Conservation (phyloP, 2,888 invertebrate species). For the Limnephilus marmoratus region DNA sequence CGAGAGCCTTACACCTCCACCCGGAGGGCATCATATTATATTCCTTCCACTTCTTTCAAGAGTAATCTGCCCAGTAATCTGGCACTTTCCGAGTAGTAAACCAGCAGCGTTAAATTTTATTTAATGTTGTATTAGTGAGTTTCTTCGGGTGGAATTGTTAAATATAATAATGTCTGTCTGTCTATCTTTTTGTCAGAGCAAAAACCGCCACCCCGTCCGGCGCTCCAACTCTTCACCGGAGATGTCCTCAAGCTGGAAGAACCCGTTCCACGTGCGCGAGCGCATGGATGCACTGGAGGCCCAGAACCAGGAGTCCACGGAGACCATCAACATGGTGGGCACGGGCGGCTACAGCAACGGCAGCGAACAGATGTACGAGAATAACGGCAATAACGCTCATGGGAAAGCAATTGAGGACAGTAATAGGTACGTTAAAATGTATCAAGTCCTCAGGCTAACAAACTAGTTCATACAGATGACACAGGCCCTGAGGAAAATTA, state of each 20-base stretch:
- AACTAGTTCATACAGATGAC: no score
- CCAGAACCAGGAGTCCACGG: slow-evolving; percentile 65
- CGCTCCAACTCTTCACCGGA: slow-evolving; percentile 95
- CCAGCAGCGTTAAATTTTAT: neutral
- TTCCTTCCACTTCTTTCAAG: no score
- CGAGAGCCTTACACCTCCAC: no score
- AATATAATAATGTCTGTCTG: neutral
- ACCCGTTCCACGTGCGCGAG: slow-evolving; percentile 79
- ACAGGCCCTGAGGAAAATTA: no score
- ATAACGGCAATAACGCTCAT: slow-evolving; percentile 10
- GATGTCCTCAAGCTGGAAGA: slow-evolving; percentile 93
- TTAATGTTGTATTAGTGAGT: neutral
- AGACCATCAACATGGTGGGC: slow-evolving; percentile 67
- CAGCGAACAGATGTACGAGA: slow-evolving; percentile 27
- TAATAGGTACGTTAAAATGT: slow-evolving; percentile 67
- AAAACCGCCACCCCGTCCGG: slow-evolving; percentile 88
- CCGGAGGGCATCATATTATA: no score
- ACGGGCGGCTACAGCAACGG: neutral
- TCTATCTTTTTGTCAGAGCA: slow-evolving; percentile 70
- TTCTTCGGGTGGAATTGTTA: neutral
- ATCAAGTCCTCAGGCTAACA: neutral
- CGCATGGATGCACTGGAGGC: slow-evolving; percentile 67
- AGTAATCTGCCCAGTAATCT: neutral
- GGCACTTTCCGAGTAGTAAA: neutral
- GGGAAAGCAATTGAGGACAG: slow-evolving; percentile 67